Evolutionary conservation across 2,797 vertebrate genomes (phyloP), one percentile per base, ranked within the genome.

Genomic region (Coregonus suidteri): DNA sequence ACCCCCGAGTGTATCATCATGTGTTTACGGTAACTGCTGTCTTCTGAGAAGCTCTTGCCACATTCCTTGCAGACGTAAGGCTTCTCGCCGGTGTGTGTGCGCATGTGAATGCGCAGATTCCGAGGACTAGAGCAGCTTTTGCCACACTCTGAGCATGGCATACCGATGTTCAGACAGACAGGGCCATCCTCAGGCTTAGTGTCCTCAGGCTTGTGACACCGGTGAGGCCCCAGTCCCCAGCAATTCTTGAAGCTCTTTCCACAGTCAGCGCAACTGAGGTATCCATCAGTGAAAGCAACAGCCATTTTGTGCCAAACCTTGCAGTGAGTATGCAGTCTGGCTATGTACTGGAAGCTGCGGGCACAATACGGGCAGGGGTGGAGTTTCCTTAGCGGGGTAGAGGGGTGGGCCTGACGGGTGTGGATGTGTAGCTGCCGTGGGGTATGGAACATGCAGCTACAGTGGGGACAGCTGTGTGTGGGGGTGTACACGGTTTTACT

Each of bases 1-100:
- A 93, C 87, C 1, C 95, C 95, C 0, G 90, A 87, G 88, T 95
- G 94, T 78, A 95, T 93, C 72, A 90, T 90, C 89, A 88, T 91
- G 83, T 95, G 95, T 35, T 80, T 88, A 75, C 83, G 79, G 69
- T 88, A 74, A 67, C 82, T 81, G 16, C 89, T 83, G 71, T 18
- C 62, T 82, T 95, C 94, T 7, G 91, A 82, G 15, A 95, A 95
- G 74, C 89, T 81, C 75, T 87, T 89, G 71, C 94, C 94, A 6
- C 95, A 95, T 3, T 94, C 93, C 20, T 84, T 85, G 77, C 95
- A 95, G 77, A 86, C 83, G 54, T 91, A 94, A 0, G 94, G 95
- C 47, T 91, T 89, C 73, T 94, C 94, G 0, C 95, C 94, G 0
- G 94, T 94, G 88, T 95, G 95, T 1, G 89, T 94, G 65, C 93